Evolutionary conservation across 2,797 vertebrate species (phyloP).

Genomic region (Enteromius radiatus): DNA sequence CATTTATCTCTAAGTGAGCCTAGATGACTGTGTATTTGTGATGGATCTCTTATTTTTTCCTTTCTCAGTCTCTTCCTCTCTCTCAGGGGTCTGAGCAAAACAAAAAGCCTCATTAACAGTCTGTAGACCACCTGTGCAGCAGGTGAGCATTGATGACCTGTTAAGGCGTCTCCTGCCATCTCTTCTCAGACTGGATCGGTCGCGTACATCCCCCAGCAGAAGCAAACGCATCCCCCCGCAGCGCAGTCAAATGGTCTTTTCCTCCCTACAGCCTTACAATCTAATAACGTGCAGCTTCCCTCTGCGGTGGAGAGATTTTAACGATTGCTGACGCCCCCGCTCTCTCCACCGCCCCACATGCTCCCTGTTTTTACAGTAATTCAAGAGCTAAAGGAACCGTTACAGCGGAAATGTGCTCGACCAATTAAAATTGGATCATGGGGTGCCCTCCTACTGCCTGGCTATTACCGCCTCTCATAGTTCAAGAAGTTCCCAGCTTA

Average conservation of each 20-base stretch:
- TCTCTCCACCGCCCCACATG: conserved; percentile 9
- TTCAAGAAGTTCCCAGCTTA: conserved; percentile 18
- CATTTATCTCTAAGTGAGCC: conserved; percentile 40
- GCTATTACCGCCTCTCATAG: conserved; percentile 15
- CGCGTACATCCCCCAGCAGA: not conserved
- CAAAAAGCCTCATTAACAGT: conserved; percentile 37
- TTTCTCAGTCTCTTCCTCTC: conserved; percentile 5
- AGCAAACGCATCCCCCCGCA: not conserved
- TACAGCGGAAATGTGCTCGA: not conserved
- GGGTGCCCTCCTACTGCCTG: conserved; percentile 18
- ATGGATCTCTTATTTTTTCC: conserved; percentile 35
- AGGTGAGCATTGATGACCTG: conserved; percentile 43
- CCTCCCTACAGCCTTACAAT: conserved; percentile 44
- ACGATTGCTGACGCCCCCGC: conserved; percentile 20
- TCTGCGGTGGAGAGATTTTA: conserved; percentile 25
- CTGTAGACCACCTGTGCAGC: conserved; percentile 36
- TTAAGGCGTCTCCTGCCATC: conserved; percentile 14
- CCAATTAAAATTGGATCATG: conserved; percentile 40
- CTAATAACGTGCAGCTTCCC: conserved; percentile 32
- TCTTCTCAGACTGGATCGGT: conserved; percentile 5
- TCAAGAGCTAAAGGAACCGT: conserved; percentile 31
- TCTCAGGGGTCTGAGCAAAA: conserved; percentile 35
- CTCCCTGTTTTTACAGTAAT: conserved; percentile 23
- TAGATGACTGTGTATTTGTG: conserved; percentile 41
- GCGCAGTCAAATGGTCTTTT: conserved; percentile 45